Percentiles rank a stretch among this genome's conserved stretches.
These are phyloP conservation scores for Synodontis membranacea DNA, from an alignment of 2,113 vertebrate genomes.

Conservation along the genomic window DNA sequence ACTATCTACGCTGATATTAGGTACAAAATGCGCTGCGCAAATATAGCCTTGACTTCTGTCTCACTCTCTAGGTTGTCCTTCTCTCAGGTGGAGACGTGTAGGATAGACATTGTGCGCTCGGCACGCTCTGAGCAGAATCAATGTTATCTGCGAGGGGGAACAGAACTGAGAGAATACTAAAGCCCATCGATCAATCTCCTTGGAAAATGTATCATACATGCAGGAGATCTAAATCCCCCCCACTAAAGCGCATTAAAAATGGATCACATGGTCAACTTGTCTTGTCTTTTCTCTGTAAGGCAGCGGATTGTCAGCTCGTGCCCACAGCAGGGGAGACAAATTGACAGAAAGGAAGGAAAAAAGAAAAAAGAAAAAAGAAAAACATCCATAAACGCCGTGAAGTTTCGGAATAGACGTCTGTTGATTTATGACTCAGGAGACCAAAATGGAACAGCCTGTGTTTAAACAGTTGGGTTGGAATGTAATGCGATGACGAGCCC, in stretches of 20 bases:
- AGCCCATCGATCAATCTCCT: conserved; percentile 48
- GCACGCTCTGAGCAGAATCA: conserved; percentile 35
- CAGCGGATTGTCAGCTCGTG: neutral
- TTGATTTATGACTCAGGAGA: neutral
- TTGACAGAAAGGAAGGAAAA: neutral
- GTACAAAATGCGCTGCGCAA: neutral
- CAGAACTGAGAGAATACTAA: conserved; percentile 51
- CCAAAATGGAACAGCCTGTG: neutral
- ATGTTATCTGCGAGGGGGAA: conserved; percentile 30
- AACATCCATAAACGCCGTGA: neutral
- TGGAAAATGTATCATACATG: conserved; percentile 47
- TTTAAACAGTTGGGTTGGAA: neutral
- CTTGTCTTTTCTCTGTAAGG: conserved; percentile 32
- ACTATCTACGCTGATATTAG: neutral
- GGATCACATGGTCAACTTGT: conserved; percentile 36
- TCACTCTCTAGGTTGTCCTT: conserved; percentile 38
- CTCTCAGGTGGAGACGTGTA: conserved; percentile 28
- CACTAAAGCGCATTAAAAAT: conserved; percentile 56
- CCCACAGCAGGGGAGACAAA: neutral
- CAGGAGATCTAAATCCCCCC: conserved; percentile 9
- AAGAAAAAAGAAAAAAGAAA: neutral
- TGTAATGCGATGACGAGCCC: neutral
- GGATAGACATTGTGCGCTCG: conserved; percentile 31
- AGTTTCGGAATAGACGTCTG: conserved; percentile 7
- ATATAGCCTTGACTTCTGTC: conserved; percentile 11